Evolutionary conservation across 2,888 invertebrate species (phyloP), one percentile per base, ranked within the genome.

Genomic region (Tenthredo amoena): DNA sequence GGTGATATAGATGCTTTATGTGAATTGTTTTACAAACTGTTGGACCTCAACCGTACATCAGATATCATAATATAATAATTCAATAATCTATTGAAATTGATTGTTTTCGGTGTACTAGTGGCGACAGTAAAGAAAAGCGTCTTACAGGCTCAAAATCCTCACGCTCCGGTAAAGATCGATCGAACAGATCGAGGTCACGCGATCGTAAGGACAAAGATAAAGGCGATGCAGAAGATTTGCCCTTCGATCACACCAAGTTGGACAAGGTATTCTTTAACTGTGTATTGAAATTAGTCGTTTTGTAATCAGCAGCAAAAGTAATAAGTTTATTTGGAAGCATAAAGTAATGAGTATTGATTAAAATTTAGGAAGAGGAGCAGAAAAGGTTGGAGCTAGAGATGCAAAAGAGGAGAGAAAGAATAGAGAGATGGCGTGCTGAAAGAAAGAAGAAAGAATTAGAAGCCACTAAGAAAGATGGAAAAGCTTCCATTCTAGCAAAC

Each of bases 361-460:
- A 55, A 34, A 31, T 77, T 50, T 88, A 97, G 96, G 98, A 98
- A 94, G 98, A 97, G 92, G 98, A 98, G 91, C 98, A 98, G 91
- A 97, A 96, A 89, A 96, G 97, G 43, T 94, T 99, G 43, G 99
- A 99, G 93, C 94, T 97, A 26, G 99, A 99, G 94, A 99, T 99
- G 99, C 98, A 98, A 91, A 99, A 98, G 93, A 95, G 99, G 5
- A 95, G 99, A 1, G 99, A 99, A 90, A 96, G 99, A 83, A 99
- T 99, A 87, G 99, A 99, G 93, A 96, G 98, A 84, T 99, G 99
- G 99, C 95, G 99, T 74, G 98, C 98, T 0, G 99, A 99, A 90
- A 95, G 99, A 18, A 98, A 98, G 93, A 97, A 98, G 88, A 97
- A 97, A 90, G 97, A 98, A 91, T 93, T 98, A 62, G 97, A 98